Conservation (phyloP, 2,888 invertebrate genomes). For the Choreutis nemorana region DNA sequence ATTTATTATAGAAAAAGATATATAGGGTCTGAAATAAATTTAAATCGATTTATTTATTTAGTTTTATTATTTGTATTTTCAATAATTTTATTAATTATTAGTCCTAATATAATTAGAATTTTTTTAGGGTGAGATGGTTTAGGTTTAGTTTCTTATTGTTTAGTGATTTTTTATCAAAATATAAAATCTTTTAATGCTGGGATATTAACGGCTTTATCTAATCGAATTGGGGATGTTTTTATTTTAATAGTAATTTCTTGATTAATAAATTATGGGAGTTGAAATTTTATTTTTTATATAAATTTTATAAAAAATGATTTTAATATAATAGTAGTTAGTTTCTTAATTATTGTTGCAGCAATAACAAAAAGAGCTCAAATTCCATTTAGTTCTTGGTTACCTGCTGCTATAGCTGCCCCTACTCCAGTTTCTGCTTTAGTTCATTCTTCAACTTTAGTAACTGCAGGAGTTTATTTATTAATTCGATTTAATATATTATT, state of each 20-base stretch:
- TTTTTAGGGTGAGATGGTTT: constrained; percentile 78
- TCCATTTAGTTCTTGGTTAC: constrained; percentile 80
- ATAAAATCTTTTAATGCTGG: constrained; percentile 73
- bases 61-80: constrained; percentile 72
- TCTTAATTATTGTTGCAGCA: constrained; percentile 60
- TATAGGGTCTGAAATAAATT: constrained; percentile 65
- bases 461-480: constrained; percentile 77
- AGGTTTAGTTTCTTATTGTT: constrained; percentile 75
- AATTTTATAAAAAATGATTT: constrained; percentile 51
- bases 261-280: constrained; percentile 62
- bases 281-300: constrained; percentile 64
- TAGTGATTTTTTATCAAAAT: constrained; percentile 77
- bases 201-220: constrained; percentile 74
- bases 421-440: constrained; percentile 79
- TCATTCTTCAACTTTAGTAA: constrained; percentile 82
- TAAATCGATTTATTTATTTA: constrained; percentile 71
- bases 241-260: constrained; percentile 69
- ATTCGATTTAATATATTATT: constrained; percentile 72
- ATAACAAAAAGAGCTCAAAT: constrained; percentile 84
- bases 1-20: constrained; percentile 71
- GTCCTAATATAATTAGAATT: constrained; percentile 74
- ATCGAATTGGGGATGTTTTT: constrained; percentile 77
- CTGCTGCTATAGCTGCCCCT: constrained; percentile 79
- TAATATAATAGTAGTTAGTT: constrained; percentile 40
- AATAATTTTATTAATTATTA: constrained; percentile 73